phyloP scores from a whole-genome alignment of 2,797 vertebrate species.

The Hozukius guyotensis region DNA sequence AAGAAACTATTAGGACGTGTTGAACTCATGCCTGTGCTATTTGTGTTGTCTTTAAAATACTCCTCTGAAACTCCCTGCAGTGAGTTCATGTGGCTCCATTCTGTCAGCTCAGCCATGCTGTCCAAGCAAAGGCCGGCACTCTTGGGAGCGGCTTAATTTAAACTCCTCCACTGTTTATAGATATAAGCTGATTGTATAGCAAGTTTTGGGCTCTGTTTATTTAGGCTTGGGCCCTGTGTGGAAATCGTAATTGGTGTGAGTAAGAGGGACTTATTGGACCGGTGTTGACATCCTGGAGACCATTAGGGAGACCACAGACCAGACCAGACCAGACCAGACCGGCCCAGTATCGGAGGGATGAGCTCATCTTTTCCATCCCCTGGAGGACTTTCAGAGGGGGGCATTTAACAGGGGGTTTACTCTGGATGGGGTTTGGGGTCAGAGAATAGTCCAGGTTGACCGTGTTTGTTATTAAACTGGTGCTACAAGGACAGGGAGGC shows the following conservation, averaged over 20 bases:
- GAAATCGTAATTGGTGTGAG: slow-evolving; percentile 73
- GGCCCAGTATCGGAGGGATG: slow-evolving; percentile 46
- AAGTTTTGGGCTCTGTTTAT: slow-evolving; percentile 71
- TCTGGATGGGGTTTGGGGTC: slow-evolving; percentile 34
- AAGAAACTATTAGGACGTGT: background rate
- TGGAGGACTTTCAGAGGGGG: slow-evolving; percentile 21
- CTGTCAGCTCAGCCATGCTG: slow-evolving; percentile 63
- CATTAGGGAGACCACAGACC: slow-evolving; percentile 65
- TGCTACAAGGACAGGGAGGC: background rate
- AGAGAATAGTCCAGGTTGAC: slow-evolving; percentile 7
- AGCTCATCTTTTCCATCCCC: slow-evolving; percentile 70
- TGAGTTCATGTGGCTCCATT: slow-evolving; percentile 71
- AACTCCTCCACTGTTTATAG: slow-evolving; percentile 71
- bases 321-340: slow-evolving; percentile 42
- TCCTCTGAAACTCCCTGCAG: slow-evolving; percentile 48
- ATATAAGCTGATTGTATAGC: slow-evolving; percentile 73
- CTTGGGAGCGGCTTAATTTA: slow-evolving; percentile 66
- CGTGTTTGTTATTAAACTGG: slow-evolving; percentile 8
- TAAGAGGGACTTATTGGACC: slow-evolving; percentile 64
- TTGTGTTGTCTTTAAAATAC: slow-evolving; percentile 43
- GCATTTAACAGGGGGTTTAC: background rate
- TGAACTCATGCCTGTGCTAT: slow-evolving; percentile 20
- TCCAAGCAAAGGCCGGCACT: slow-evolving; percentile 51
- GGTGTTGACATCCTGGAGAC: slow-evolving; percentile 67
- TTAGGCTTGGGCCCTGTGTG: slow-evolving; percentile 64